Evolutionary conservation across 2,888 invertebrate species (phyloP).

Genomic region (Tryphoninae sp.): DNA sequence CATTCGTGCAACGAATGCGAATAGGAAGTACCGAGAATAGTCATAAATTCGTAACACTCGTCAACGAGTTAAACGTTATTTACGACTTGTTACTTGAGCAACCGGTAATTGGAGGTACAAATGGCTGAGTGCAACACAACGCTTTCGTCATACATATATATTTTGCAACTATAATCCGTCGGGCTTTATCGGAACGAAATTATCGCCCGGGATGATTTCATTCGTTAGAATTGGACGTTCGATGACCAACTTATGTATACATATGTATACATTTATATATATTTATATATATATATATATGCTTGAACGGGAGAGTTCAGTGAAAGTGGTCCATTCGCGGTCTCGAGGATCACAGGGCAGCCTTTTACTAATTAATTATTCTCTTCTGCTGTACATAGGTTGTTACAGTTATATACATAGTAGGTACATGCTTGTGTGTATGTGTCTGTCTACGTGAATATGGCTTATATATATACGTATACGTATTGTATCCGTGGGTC

Average conservation of each 20-base stretch:
- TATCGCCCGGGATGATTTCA: not conserved
- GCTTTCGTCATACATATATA: not conserved
- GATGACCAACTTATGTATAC: slow-evolving; percentile 7
- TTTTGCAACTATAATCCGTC: not conserved
- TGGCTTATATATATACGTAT: slow-evolving; percentile 1
- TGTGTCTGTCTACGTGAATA: not conserved
- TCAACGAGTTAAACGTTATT: not conserved
- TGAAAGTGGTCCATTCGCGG: slow-evolving; percentile 60
- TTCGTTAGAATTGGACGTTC: slow-evolving; percentile 2
- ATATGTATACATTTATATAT: not conserved
- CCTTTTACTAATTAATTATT: slow-evolving; percentile 64
- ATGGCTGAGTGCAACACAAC: not conserved
- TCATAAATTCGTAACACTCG: not conserved
- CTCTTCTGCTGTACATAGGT: slow-evolving; percentile 55
- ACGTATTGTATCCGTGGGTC: slow-evolving; percentile 40
- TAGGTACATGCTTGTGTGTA: slow-evolving; percentile 21
- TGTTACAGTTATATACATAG: slow-evolving; percentile 45
- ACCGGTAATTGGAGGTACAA: not conserved
- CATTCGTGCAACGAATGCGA: not conserved
- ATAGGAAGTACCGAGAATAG: not conserved
- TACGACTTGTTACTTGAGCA: slow-evolving; percentile 11
- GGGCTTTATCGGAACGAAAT: not conserved
- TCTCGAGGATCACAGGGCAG: slow-evolving; percentile 60
- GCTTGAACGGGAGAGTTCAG: slow-evolving; percentile 51
- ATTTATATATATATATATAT: not conserved